Base-by-base conservation (phyloP, 2,888 invertebrate species). In the Ochropleura plecta region DNA sequence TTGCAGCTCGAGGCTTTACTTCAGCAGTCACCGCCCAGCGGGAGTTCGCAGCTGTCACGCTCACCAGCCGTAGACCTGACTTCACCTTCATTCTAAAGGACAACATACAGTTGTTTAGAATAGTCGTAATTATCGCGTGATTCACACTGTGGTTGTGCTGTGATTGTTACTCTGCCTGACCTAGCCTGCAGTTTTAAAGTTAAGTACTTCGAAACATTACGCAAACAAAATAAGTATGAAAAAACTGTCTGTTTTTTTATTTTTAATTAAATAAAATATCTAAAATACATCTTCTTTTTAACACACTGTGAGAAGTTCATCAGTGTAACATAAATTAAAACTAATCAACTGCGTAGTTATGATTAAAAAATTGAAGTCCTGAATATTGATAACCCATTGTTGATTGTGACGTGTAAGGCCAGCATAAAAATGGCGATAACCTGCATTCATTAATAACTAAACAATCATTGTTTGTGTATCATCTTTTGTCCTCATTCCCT, bases 1-100 rank as follows among this genome's bases (percentile, higher is more conserved):
- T 98, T 48, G 99, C 99, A 3, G 98, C 97, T 4, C 98, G 98
- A 86, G 98, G 98, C 91, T 99, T 98, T 69, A 98, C 98, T 90
- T 99, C 99, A 65, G 98, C 97, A 42, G 98, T 98, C 86, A 99
- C 98, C 88, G 98, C 98, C 99, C 99, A 99, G 78, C 97, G 97
- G 73, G 97, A 98, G 86, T 94, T 98, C 89, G 97, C 98, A 93
- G 98, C 97, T 69, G 98, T 98, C 44, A 98, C 99, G 82, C 98
- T 98, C 91, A 99, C 96, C 87, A 99, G 97, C 82, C 98, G 97
- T 76, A 99, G 95, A 0, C 99, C 99, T 69, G 98, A 98, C 93
- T 99, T 98, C 71, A 99, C 99, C 85, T 98, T 97, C 83, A 98
- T 98, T 92, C 99, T 99, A 94, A 91, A 88, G 78, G 73, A 85